A percentile compares a stretch with the other conserved stretches of the same genome.
These are phyloP conservation scores for Sphaeramia orbicularis DNA, from an alignment of 2,797 vertebrate species.

Conservation along the genomic window DNA sequence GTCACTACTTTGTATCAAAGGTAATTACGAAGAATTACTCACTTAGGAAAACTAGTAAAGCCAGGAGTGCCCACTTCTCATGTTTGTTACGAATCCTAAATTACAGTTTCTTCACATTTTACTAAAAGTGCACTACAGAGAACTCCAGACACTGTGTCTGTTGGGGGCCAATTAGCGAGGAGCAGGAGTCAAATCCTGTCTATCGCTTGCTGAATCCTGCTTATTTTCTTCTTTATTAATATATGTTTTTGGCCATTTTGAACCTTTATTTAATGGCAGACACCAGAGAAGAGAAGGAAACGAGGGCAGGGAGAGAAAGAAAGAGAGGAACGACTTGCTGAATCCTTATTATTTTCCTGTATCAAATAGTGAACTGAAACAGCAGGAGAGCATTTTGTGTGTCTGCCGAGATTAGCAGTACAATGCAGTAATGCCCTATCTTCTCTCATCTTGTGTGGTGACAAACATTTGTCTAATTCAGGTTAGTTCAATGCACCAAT, in stretches of 20 bases:
- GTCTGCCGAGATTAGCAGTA: slow-evolving; percentile 48
- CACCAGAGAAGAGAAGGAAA: background rate
- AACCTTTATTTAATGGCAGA: background rate
- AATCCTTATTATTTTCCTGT: slow-evolving; percentile 48
- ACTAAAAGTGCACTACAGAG: slow-evolving; percentile 32
- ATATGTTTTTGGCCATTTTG: background rate
- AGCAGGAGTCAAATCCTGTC: slow-evolving; percentile 58
- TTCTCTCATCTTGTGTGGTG: slow-evolving; percentile 35
- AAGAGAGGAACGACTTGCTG: slow-evolving; percentile 22
- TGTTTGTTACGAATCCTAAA: slow-evolving; percentile 40
- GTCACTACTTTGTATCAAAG: slow-evolving; percentile 43
- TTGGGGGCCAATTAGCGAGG: slow-evolving; percentile 69
- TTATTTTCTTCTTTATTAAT: slow-evolving; percentile 12
- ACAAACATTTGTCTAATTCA: slow-evolving; percentile 50
- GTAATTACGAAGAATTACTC: slow-evolving; percentile 34
- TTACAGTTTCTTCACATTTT: slow-evolving; percentile 33
- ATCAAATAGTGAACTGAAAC: slow-evolving; percentile 50
- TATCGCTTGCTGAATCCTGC: slow-evolving; percentile 47
- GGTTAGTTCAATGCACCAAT: slow-evolving; percentile 24
- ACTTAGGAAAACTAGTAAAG: slow-evolving; percentile 17
- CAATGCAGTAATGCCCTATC: slow-evolving; percentile 16
- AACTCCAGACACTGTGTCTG: slow-evolving; percentile 52
- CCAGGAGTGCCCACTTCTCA: slow-evolving; percentile 16
- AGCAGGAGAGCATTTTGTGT: slow-evolving; percentile 48
- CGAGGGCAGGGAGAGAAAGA: background rate